Evolutionary conservation across 2,113 vertebrate species (phyloP), one percentile per base, ranked within the genome.

Genomic region (Chaetura pelagica): DNA sequence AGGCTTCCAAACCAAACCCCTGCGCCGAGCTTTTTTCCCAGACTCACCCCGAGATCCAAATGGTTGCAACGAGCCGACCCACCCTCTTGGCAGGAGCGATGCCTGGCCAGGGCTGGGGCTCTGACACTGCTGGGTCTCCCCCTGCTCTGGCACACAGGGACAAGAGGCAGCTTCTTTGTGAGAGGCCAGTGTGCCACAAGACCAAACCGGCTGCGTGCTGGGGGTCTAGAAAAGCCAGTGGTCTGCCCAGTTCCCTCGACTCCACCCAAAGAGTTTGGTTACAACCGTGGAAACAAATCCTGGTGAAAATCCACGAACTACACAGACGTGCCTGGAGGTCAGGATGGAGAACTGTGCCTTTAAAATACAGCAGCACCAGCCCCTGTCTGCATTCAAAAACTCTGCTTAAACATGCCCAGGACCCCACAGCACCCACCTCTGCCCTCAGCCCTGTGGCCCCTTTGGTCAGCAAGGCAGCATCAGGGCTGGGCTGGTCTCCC

Each of bases 191-290:
- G 26, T 1, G 2, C 51, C 42, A 11, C 0, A 5, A 57, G 11
- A n/a, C 12, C 26, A 5, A 48, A 12, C 0, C 0, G 38, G 54
- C 48, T 26, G 44, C 40, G 14, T 11, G 62, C 13, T 0, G 4
- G 42, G 20, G 29, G 7, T 59, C 48, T 7, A 14, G 23, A 12
- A 32, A 48, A 61, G 22, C 7, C 12, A 15, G 15, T 1, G 52
- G 11, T 30, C 46, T 84, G 52, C 46, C 15, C 15, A 9, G n/a
- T 7, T 13, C 35, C 51, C 35, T 1, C 1, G 35, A 38, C 29
- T 24, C 40, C 16, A 32, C 38, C 11, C 51, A 19, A 12, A 52
- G 7, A 24, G 26, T 14, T 42, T 0, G 0, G 34, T n/a, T n/a
- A 68, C 14, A 46, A 35, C 20, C 2, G 0, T 26, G 35, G 14